Base-by-base conservation (phyloP, 1,140 invertebrate species). In the Ctenoplectra terminalis region DNA sequence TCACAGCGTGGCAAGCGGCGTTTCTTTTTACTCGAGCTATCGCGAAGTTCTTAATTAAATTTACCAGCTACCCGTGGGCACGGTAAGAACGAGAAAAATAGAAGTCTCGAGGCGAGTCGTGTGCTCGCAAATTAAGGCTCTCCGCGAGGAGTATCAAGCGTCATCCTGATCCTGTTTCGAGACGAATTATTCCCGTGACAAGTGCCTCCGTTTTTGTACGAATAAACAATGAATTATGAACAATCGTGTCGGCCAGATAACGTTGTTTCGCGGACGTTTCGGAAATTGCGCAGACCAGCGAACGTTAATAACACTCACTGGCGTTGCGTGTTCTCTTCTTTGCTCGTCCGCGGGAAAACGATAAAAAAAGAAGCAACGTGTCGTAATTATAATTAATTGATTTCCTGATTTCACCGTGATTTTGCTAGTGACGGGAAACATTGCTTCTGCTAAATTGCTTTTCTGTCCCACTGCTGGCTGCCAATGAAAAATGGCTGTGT, bases 21-120 rank as follows among this genome's bases (percentile, higher is more conserved):
- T 7, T 37, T 31, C 43, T 71, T 71, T 71, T 71, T 71, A 50
- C 69, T 40, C 34, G n/a, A 26, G 34, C 5, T 23, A 48, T 31
- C 43, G 67, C 58, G 11, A 60, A 72, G 76, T 79, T 79, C 76
- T 79, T 79, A 79, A 79, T 79, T 79, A 79, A 79, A 79, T 79
- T 79, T 67, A 52, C n/a, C 76, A 8, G 61, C 31, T n/a, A 54
- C 17, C 67, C 67, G 11, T 26, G 15, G 29, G 17, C 43, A 31
- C 6, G 6, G 9, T 17, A 31, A 8, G 46, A n/a, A 20, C 5
- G 29, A 23, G 26, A 29, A 40, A 78, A 72, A 29, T 20, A 26
- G 11, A 69, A 76, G 61, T 66, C 48, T 52, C 37, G 63, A 56
- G 74, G 37, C 43, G 26, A 34, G 31, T 6, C 20, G 48, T 29